These are phyloP conservation scores for Drosophila sordidula DNA, from an alignment of 2,888 invertebrate genomes.

Conservation along the genomic window DNA sequence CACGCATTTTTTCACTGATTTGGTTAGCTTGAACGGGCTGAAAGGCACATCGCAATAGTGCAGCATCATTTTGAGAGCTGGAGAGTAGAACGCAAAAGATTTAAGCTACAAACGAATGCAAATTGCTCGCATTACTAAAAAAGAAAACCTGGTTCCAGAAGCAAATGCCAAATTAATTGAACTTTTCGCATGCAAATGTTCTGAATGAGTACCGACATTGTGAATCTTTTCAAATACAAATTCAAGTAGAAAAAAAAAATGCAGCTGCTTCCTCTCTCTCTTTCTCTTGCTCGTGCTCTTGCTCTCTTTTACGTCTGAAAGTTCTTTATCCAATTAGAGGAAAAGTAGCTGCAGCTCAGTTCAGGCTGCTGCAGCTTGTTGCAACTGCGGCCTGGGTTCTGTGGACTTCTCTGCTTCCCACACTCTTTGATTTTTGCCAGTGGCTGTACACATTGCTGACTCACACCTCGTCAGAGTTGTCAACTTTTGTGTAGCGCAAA, in stretches of 20 bases:
- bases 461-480: not conserved
- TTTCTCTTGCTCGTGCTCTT: no score
- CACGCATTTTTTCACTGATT: conserved; percentile 54
- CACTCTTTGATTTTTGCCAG: not conserved
- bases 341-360: conserved; percentile 11
- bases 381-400: not conserved
- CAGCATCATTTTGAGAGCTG: conserved; percentile 23
- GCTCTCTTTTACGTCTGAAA: conserved; percentile 1
- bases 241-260: no score
- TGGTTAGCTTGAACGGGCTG: conserved; percentile 10
- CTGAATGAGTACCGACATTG: conserved; percentile 8
- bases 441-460: not conserved
- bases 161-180: conserved; percentile 3
- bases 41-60: conserved; percentile 28
- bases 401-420: not conserved
- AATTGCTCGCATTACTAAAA: conserved; percentile 8
- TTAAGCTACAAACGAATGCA: not conserved
- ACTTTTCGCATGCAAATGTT: conserved; percentile 4
- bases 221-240: not conserved
- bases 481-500: not conserved
- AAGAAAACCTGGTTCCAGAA: not conserved
- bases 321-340: conserved; percentile 10
- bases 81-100: conserved; percentile 12
- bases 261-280: not conserved
- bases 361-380: conserved; percentile 1